A percentile compares a stretch with the other conserved stretches of the same genome.
These are phyloP conservation scores for Euproctis similis DNA, from an alignment of 2,888 invertebrate genomes.

Conservation along the genomic window DNA sequence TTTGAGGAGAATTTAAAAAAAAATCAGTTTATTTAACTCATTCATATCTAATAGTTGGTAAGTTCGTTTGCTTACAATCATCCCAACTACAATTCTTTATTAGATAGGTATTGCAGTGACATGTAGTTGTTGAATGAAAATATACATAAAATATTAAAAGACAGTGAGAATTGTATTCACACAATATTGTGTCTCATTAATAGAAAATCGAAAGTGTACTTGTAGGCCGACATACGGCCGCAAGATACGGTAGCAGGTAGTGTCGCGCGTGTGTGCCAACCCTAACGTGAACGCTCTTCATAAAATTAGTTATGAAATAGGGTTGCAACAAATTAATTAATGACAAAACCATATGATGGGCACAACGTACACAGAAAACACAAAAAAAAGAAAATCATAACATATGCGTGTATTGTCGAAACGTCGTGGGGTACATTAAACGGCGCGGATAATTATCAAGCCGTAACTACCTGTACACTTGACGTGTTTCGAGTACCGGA, in stretches of 20 bases:
- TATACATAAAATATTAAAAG: no score
- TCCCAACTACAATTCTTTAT: no score
- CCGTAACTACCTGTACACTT: constrained; percentile 62
- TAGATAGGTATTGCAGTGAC: no score
- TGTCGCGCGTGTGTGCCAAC: neutral
- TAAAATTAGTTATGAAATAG: constrained; percentile 10
- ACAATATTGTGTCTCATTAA: no score
- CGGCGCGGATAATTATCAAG: constrained; percentile 48
- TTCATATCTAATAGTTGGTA: no score
- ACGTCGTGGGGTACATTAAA: constrained; percentile 43
- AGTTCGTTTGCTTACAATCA: no score
- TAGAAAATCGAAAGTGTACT: no score
- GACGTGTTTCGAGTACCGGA: constrained; percentile 67
- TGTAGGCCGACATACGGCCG: constrained; percentile 3
- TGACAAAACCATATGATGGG: constrained; percentile 5
- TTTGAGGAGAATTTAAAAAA: no score
- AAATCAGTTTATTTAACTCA: no score
- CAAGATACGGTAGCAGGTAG: constrained; percentile 4
- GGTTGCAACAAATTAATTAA: constrained; percentile 11
- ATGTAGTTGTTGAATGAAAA: no score
- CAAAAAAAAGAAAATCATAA: constrained; percentile 46
- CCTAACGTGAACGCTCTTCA: constrained; percentile 9
- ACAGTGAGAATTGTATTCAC: no score
- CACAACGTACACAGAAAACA: constrained; percentile 3
- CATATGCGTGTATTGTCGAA: constrained; percentile 53